Evolutionary conservation across 2,888 invertebrate genomes (phyloP).

Genomic region (Drosophila cognata): DNA sequence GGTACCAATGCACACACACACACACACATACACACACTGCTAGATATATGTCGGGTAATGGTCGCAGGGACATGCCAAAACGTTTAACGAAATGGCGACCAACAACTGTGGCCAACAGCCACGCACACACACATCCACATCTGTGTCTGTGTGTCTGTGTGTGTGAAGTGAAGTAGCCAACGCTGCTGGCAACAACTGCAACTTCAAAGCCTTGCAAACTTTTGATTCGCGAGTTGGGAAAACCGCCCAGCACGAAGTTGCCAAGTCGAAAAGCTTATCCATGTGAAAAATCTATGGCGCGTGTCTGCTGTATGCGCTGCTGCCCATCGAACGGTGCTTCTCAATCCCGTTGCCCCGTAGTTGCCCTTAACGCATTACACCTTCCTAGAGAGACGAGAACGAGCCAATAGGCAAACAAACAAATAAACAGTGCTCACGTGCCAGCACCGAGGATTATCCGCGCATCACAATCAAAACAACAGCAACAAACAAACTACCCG

Average conservation of each 20-base stretch:
- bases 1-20: slow-evolving; percentile 34
- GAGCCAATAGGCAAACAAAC: slow-evolving; percentile 61
- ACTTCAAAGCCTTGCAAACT: slow-evolving; percentile 60
- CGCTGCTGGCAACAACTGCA: slow-evolving; percentile 21
- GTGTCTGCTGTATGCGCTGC: slow-evolving; percentile 66
- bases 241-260: slow-evolving; percentile 40
- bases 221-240: slow-evolving; percentile 50
- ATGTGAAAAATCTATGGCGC: slow-evolving; percentile 79
- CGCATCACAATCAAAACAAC: slow-evolving; percentile 81
- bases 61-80: slow-evolving; percentile 65
- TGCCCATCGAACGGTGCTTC: slow-evolving; percentile 28
- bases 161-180: slow-evolving; percentile 37
- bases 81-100: slow-evolving; percentile 69
- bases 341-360: slow-evolving; percentile 5
- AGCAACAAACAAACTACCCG: slow-evolving; percentile 75
- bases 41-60: slow-evolving; percentile 43
- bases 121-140: not conserved
- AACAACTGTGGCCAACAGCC: slow-evolving; percentile 48
- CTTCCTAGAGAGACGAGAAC: slow-evolving; percentile 49
- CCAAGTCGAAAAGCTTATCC: slow-evolving; percentile 68
- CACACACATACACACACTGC: slow-evolving; percentile 1
- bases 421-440: slow-evolving; percentile 77
- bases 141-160: not conserved
- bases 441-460: slow-evolving; percentile 75
- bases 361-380: slow-evolving; percentile 75